phyloP scores from a whole-genome alignment of 2,113 vertebrate species.

The Rhinichthys klamathensis region DNA sequence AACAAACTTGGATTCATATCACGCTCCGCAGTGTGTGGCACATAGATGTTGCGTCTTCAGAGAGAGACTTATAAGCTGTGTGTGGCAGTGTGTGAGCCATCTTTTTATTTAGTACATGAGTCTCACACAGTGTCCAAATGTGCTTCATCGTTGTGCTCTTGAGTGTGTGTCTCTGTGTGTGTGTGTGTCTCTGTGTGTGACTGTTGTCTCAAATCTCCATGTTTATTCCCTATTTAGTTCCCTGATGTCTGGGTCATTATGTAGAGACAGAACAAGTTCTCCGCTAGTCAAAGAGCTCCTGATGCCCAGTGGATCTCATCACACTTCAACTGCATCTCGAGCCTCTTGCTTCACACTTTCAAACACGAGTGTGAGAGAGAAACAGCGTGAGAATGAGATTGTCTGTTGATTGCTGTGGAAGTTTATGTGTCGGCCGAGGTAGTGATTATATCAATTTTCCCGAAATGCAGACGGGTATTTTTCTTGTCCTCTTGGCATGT shows the following conservation, averaged over 20 bases:
- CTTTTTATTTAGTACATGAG: background rate
- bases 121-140: background rate
- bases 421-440: background rate
- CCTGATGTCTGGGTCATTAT: conserved; percentile 8
- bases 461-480: conserved; percentile 25
- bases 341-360: background rate
- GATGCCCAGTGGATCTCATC: conserved; percentile 17
- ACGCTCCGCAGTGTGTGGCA: background rate
- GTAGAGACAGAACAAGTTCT: background rate
- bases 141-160: background rate
- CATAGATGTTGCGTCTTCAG: background rate
- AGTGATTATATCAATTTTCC: conserved; percentile 39
- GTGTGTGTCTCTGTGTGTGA: background rate
- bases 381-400: background rate
- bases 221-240: background rate
- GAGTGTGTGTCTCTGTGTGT: too few species aligned
- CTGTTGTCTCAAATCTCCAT: background rate
- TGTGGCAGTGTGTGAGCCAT: background rate
- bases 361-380: background rate
- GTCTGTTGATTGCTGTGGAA: conserved; percentile 71
- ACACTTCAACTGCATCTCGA: background rate
- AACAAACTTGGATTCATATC: background rate
- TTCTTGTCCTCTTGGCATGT: background rate
- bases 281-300: background rate
- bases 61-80: background rate